A percentile compares a stretch with the other conserved stretches of the same genome.
These are phyloP conservation scores for Pithys albifrons DNA, from an alignment of 2,113 vertebrate genomes.

Conservation along the genomic window DNA sequence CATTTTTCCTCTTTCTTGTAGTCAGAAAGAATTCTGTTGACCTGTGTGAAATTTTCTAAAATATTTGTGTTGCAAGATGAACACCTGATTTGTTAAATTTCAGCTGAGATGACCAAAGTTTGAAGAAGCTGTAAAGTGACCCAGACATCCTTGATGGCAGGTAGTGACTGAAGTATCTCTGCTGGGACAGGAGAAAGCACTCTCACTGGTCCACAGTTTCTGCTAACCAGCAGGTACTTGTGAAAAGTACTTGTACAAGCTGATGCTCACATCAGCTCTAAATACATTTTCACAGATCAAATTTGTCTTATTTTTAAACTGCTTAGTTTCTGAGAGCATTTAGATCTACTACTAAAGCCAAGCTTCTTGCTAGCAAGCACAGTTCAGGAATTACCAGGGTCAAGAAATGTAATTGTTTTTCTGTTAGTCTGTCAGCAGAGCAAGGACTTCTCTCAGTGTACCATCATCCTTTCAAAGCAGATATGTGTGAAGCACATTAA, in stretches of 20 bases:
- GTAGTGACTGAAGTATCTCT: fast-evolving
- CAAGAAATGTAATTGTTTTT: background rate
- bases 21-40: background rate
- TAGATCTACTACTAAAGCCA: background rate
- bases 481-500: background rate
- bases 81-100: background rate
- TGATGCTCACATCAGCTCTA: background rate
- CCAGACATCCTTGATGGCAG: fast-evolving
- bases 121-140: background rate
- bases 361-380: background rate
- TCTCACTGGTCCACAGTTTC: background rate
- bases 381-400: background rate
- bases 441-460: background rate
- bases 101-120: background rate
- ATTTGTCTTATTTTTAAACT: background rate
- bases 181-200: background rate
- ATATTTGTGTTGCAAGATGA: background rate
- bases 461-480: background rate
- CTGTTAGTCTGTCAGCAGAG: background rate
- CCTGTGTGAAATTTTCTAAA: background rate
- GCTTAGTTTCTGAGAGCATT: background rate
- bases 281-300: background rate
- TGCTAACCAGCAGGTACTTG: background rate
- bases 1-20: background rate
- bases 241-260: background rate